Evolutionary conservation across 2,888 invertebrate genomes (phyloP), one percentile per base, ranked within the genome.

Genomic region (Oasisia sp.): DNA sequence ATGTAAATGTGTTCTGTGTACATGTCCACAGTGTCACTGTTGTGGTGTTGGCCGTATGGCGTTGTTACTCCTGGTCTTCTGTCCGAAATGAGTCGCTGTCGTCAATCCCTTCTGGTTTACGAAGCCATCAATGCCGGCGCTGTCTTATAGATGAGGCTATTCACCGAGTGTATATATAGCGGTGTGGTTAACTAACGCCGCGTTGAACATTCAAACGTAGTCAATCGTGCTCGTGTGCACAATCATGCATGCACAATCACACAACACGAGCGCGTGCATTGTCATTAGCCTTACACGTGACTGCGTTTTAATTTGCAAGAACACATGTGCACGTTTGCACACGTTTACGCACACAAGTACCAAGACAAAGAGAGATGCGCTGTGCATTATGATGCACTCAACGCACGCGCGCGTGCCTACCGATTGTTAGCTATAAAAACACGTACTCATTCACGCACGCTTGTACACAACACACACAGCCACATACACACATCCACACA

Each of bases 121-220:
- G 74, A 74, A 74, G 74, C n/a, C 74, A 74, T 74, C 74, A 74
- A 27, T 74, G 74, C 74, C 27, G 74, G 74, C 19, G n/a, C 74
- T 74, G 74, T 74, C 74, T 74, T 74, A 74, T n/a, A 74, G n/a
- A 74, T 74, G 19, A 74, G 19, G 74, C 74, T 74, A 74, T 74
- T 74, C 74, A 27, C 27, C n/a, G 74, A 19, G 74, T 74, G 74
- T 74, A n/a, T 74, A n/a, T 74, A 27, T 74, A 74, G 14, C 14
- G 74, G 74, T n/a, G 27, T 19, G 74, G 19, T 74, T 74, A 74
- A 74, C 27, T 74, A n/a, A 74, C 74, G 27, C n/a, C 19, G 74
- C 74, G 74, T 27, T 27, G 74, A 74, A 74, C 27, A 74, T 74
- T 74, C 74, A 74, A n/a, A 74, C 74, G 74, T 74, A 74, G 74